phyloP scores from a whole-genome alignment of 2,888 invertebrate genomes.

The Phaonia tiefii region DNA sequence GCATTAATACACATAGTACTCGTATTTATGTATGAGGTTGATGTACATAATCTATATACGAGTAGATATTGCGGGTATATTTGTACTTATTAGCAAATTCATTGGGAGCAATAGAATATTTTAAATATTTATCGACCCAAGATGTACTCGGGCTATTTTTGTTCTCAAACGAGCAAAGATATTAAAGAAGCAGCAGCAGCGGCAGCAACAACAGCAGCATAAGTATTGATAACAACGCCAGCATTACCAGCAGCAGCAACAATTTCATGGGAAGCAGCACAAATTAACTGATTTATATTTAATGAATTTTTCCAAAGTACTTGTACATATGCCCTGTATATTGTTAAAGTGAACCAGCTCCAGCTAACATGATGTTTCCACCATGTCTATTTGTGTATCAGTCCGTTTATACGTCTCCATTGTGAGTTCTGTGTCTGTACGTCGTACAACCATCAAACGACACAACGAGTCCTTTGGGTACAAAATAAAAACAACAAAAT shows the following conservation, averaged over 20 bases:
- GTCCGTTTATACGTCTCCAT: too few relatives aligned
- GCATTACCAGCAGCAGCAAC: not conserved
- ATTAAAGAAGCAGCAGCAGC: not conserved
- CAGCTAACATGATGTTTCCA: too few relatives aligned
- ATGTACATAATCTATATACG: too few relatives aligned
- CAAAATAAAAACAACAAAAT: too few relatives aligned
- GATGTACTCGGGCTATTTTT: too few relatives aligned
- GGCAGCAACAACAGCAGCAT: not conserved
- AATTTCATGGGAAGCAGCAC: too few relatives aligned
- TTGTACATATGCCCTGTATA: not conserved
- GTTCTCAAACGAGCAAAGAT: too few relatives aligned
- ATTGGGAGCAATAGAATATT: constrained; percentile 6
- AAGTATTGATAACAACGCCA: not conserved
- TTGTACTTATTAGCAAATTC: constrained; percentile 8
- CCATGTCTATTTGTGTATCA: too few relatives aligned
- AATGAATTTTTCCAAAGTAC: constrained; percentile 43
- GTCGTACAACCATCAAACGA: not conserved
- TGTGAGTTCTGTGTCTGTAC: not conserved
- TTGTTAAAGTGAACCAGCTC: too few relatives aligned
- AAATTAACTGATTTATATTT: constrained; percentile 41
- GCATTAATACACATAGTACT: too few relatives aligned
- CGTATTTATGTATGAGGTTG: too few relatives aligned
- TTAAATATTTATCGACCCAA: constrained; percentile 32
- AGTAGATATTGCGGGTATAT: not conserved
- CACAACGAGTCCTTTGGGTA: constrained; percentile 30